These are phyloP conservation scores for Drosophila birchii DNA, from an alignment of 2,888 invertebrate species.

Conservation along the genomic window DNA sequence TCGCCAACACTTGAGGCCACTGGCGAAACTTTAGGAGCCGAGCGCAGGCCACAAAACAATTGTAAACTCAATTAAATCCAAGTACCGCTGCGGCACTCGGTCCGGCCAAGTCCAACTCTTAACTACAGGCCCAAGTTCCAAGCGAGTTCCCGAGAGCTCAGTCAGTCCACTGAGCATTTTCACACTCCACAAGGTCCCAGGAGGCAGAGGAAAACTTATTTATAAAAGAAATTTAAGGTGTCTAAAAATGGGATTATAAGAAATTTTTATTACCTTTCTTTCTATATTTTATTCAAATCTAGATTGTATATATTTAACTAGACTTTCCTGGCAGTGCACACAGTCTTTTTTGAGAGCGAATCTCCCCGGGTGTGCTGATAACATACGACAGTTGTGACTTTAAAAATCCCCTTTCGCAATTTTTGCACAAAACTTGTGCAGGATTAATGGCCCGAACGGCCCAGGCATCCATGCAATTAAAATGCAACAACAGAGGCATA, in stretches of 20 bases:
- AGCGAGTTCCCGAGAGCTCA: constrained; percentile 32
- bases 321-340: constrained; percentile 8
- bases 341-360: neutral
- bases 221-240: neutral
- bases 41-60: constrained; percentile 71
- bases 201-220: neutral
- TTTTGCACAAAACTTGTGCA: constrained; percentile 77
- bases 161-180: neutral
- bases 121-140: constrained; percentile 62
- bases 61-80: constrained; percentile 80
- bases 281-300: neutral
- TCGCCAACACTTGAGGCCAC: constrained; percentile 49
- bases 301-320: no score
- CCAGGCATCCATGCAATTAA: constrained; percentile 76
- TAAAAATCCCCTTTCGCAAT: constrained; percentile 76
- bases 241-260: neutral
- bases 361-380: constrained; percentile 59
- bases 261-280: neutral
- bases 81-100: constrained; percentile 67
- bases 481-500: constrained; percentile 66
- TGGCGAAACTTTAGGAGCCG: constrained; percentile 51
- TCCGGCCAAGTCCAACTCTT: constrained; percentile 49
- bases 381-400: constrained; percentile 80
- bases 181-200: neutral
- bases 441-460: constrained; percentile 77